Conservation (phyloP, 2,888 invertebrate species). For the Andrena fulva region DNA sequence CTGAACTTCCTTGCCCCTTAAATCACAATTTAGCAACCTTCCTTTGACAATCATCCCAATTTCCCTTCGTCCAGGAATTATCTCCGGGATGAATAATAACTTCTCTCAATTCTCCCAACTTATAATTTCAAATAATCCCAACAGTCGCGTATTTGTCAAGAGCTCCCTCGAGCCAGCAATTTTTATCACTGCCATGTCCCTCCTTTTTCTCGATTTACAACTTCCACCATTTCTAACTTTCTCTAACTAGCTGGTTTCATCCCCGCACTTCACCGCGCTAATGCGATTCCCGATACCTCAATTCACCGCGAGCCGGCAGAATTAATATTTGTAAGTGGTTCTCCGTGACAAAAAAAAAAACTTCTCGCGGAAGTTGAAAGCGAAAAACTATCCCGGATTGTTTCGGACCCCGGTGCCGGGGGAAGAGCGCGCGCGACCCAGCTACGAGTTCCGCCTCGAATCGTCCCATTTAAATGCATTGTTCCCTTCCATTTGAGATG, state of each 20-base stretch:
- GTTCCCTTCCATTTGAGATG: conserved; percentile 62
- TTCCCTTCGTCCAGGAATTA: neutral
- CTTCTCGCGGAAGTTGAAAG: neutral
- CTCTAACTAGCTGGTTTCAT: neutral
- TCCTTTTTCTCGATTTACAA: neutral
- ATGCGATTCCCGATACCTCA: neutral
- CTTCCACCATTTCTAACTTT: neutral
- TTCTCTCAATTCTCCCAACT: neutral
- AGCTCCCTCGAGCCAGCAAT: neutral
- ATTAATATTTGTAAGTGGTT: conserved; percentile 57
- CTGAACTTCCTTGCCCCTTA: neutral
- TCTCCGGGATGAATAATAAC: no score
- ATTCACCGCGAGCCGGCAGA: neutral
- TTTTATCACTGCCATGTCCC: neutral
- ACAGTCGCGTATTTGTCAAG: neutral
- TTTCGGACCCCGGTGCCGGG: conserved; percentile 48
- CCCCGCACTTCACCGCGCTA: neutral
- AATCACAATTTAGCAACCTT: neutral
- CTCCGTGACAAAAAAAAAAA: conserved; percentile 27
- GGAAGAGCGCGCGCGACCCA: conserved; percentile 47
- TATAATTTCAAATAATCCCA: neutral
- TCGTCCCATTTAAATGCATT: conserved; percentile 65
- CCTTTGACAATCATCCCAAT: neutral
- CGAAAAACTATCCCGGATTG: conserved; percentile 49
- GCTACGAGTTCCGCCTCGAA: conserved; percentile 53